Evolutionary conservation across 2,797 vertebrate genomes (phyloP).

Genomic region (Cephalopachus bancanus): DNA sequence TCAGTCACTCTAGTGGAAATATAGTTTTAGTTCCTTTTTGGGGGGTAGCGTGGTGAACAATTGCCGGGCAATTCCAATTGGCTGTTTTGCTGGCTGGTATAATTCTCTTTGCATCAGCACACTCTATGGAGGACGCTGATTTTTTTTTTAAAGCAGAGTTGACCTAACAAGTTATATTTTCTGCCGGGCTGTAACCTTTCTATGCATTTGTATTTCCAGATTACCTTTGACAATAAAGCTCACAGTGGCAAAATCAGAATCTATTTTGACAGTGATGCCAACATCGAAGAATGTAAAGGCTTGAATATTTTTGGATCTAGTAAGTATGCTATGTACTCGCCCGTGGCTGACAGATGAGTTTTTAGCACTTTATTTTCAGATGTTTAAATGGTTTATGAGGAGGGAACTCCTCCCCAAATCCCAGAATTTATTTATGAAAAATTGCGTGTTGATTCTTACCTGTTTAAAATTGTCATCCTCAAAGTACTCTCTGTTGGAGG

Average conservation of each 20-base stretch:
- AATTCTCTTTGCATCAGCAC: background rate
- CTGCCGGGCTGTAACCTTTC: background rate
- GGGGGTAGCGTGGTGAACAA: background rate
- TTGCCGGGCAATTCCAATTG: background rate
- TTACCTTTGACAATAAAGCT: slow-evolving; percentile 95
- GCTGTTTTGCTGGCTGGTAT: background rate
- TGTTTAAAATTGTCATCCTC: too few species aligned
- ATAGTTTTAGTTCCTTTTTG: background rate
- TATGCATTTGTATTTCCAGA: slow-evolving; percentile 88
- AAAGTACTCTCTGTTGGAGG: too few species aligned
- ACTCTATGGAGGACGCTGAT: background rate
- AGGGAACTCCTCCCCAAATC: too few species aligned
- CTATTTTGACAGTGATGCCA: slow-evolving; percentile 93
- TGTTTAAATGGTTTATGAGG: background rate
- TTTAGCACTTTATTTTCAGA: background rate
- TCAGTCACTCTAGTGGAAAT: background rate
- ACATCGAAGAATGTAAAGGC: slow-evolving; percentile 93
- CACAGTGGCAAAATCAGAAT: slow-evolving; percentile 98
- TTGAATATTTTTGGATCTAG: slow-evolving; percentile 95
- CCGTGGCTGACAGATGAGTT: background rate
- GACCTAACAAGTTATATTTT: background rate
- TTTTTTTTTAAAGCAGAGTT: background rate
- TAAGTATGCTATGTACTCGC: slow-evolving; percentile 81
- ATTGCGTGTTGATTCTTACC: too few species aligned
- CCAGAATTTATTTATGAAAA: too few species aligned